Conservation (phyloP, 2,888 invertebrate species). For the Asteroscopus sphinx region DNA sequence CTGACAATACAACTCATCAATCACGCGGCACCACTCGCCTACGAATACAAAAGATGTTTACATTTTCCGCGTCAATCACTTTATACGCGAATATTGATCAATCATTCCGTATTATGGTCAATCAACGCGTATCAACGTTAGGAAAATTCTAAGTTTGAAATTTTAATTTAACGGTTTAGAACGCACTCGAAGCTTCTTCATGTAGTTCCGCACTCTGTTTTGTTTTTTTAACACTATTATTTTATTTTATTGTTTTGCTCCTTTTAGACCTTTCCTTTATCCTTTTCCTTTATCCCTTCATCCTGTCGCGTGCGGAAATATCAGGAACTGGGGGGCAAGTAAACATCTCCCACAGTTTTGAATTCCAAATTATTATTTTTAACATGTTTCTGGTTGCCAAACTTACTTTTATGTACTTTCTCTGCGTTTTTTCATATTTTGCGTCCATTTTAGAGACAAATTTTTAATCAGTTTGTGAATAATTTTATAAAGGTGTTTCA, state of each 20-base stretch:
- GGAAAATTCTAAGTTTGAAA: constrained; percentile 25
- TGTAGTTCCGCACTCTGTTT: constrained; percentile 68
- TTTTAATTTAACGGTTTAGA: constrained; percentile 32
- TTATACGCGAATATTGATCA: constrained; percentile 52
- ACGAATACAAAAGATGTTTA: constrained; percentile 79
- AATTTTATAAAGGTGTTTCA: constrained; percentile 3
- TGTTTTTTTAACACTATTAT: constrained; percentile 56
- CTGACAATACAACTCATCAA: constrained; percentile 86
- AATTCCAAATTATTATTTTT: constrained; percentile 22
- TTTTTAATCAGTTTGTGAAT: not conserved
- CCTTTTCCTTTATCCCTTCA: constrained; percentile 56
- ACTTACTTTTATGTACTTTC: constrained; percentile 11
- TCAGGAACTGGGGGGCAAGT: constrained; percentile 38
- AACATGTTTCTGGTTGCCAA: constrained; percentile 8
- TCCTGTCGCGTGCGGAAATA: constrained; percentile 66
- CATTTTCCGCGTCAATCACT: constrained; percentile 49
- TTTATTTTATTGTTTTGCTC: constrained; percentile 60
- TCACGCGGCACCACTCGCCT: constrained; percentile 80
- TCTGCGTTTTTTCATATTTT: constrained; percentile 21
- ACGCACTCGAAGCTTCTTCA: constrained; percentile 58
- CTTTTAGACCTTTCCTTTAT: constrained; percentile 55
- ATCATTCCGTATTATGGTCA: constrained; percentile 36
- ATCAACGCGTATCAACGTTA: constrained; percentile 26
- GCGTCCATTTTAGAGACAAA: not conserved
- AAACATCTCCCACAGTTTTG: constrained; percentile 22